phyloP scores from a whole-genome alignment of 2,113 vertebrate species.

The Pelusios castaneus region DNA sequence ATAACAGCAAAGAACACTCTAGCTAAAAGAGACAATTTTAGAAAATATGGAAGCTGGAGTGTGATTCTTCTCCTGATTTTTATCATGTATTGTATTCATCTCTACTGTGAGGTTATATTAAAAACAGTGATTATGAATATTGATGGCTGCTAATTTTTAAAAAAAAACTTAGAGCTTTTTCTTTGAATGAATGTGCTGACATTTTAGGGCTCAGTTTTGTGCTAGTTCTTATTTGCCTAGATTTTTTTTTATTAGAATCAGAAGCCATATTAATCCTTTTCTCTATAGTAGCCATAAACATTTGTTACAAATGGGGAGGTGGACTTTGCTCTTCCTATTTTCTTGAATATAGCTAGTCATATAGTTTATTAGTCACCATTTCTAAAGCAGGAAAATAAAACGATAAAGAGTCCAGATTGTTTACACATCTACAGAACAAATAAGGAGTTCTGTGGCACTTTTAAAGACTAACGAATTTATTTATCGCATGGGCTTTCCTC shows the following conservation, averaged over 20 bases:
- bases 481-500: no score
- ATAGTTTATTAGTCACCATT: neutral
- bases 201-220: neutral
- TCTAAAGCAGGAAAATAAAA: neutral
- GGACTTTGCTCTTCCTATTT: neutral
- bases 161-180: neutral
- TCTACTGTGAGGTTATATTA: neutral
- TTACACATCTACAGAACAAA: neutral
- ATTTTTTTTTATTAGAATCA: neutral
- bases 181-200: neutral
- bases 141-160: neutral
- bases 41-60: neutral
- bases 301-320: neutral
- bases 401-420: neutral
- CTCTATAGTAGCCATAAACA: neutral
- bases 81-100: neutral
- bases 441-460: no score
- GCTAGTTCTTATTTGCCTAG: neutral
- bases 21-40: neutral
- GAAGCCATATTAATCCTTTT: neutral
- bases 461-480: no score
- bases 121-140: neutral
- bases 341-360: neutral
- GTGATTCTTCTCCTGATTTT: neutral
- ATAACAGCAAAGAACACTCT: no score